A percentile compares a stretch with the other conserved stretches of the same genome.
Evolutionary conservation across 2,888 invertebrate species (phyloP).

Genomic region (Xylota segnis): DNA sequence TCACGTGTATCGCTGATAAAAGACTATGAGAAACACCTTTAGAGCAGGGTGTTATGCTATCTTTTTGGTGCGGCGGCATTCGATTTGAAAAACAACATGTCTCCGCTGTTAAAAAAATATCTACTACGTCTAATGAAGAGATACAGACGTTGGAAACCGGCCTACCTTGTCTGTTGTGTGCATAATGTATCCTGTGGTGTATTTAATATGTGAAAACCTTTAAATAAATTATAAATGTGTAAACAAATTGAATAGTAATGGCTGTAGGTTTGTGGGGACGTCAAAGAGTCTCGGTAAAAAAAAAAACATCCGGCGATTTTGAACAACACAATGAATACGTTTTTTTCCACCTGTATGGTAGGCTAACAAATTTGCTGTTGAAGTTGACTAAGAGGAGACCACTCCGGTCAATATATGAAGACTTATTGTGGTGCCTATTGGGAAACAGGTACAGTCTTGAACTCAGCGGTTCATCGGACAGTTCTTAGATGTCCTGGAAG

Average conservation of each 20-base stretch:
- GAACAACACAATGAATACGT: no score
- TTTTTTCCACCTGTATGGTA: no score
- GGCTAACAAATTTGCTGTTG: no score
- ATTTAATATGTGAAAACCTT: neutral
- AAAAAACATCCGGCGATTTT: neutral
- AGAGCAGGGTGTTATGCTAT: slow-evolving; percentile 12
- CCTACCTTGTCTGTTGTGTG: neutral
- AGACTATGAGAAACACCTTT: slow-evolving; percentile 14
- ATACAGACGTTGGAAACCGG: neutral
- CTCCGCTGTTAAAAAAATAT: slow-evolving; percentile 5
- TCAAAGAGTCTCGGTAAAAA: neutral
- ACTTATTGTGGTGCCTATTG: no score
- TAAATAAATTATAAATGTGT: neutral
- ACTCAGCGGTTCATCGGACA: no score
- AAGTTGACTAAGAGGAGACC: no score
- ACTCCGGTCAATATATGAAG: no score
- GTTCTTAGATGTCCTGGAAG: no score
- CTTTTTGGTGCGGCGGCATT: slow-evolving; percentile 17
- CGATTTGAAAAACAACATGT: slow-evolving; percentile 8
- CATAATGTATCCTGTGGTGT: neutral
- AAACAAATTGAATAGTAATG: neutral
- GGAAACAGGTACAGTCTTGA: no score
- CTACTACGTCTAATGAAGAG: neutral
- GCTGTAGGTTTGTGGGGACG: neutral
- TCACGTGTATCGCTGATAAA: slow-evolving; percentile 46